Base-by-base conservation (phyloP, 2,888 invertebrate species). In the Phania funesta region DNA sequence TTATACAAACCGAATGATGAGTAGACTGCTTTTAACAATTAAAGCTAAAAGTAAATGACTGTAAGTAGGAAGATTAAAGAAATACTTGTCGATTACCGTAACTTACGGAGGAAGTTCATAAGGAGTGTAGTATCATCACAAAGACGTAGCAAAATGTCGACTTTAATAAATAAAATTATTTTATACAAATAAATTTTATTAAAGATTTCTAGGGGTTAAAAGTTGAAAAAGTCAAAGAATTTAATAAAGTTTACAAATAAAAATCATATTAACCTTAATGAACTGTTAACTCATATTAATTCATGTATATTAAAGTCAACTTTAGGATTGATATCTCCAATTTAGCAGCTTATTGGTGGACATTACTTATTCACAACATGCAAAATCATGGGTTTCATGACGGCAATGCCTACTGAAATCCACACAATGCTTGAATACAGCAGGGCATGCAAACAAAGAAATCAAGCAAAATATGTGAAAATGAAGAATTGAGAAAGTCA, bases 361-460 rank as follows among this genome's bases (percentile, higher is more conserved):
- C 89, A 89, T 88, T 88, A 88, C 87, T 88, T 88, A 88, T 88
- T 88, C 88, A 88, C 86, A 87, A 86, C 89, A 87, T 88, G 89
- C 87, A 88, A 87, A 88, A 89, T 87, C 89, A 89, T 87, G 88
- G 89, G 86, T 70, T 83, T 81, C 65, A 78, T 76, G 74, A 81
- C 78, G 78, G 58, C 71, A 78, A 78, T 75, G 64, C 82, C 41
- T 70, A 64, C n/a, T n/a, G n/a, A 35, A 76, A 73, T 68, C 62
- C 50, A 70, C 22, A 81, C 16, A 54, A 20, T 22, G 65, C 54
- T 11, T 29, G 52, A 48, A 71, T 35, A 41, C 38, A 29, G 60
- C 6, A 74, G 62, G 22, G 44, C 56, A 73, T 41, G n/a, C n/a
- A n/a, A n/a, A n/a, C n/a, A n/a, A 11, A 52, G 16, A 22, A 44